Evolutionary conservation across 2,888 invertebrate species (phyloP), one percentile per base, ranked within the genome.

Genomic region (Netelia fuscicornis): DNA sequence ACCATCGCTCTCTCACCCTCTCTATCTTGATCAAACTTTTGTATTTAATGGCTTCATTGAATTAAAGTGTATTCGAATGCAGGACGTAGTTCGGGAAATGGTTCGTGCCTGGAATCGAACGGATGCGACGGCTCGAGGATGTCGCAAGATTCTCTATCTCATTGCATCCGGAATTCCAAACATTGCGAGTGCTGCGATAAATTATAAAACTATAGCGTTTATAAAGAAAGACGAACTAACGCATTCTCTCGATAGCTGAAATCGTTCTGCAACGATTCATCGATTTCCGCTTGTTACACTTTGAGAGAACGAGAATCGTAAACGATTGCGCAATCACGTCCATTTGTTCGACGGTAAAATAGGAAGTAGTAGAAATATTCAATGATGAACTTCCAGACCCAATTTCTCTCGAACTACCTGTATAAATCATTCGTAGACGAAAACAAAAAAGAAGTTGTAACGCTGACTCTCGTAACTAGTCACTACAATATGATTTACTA

Each of bases 81-180:
- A 44, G n/a, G 17, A 5, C 13, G 71, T 54, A 23, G 64, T 71
- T 25, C 25, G 79, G 25, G 48, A 56, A 56, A 68, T 30, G 42
- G 20, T 44, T 71, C 58, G 65, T 74, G 52, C 48, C 1, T 6
- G 20, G 72, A 67, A 52, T 67, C 71, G 30, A 76, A 56, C 56
- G 70, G 37, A 82, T 71, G 30, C 42, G 30, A 71, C 25, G 44
- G 58, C 30, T 48, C 44, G 67, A 42, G 58, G 56, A 70, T 25
- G 64, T 81, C 70, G 23, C 44, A 68, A 25, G 44, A 56, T 68
- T 64, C 20, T 56, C 17, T 62, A 44, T 64, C 54, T 58, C 58
- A 11, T 58, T 17, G 58, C 65, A 65, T 75, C 58, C 80, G 76
- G 65, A 80, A 84, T 84, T 84, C 75, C 71, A 52, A 42, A 20